Evolutionary conservation across 2,113 vertebrate species (phyloP), one percentile per base, ranked within the genome.

Genomic region (Eolophus roseicapilla): DNA sequence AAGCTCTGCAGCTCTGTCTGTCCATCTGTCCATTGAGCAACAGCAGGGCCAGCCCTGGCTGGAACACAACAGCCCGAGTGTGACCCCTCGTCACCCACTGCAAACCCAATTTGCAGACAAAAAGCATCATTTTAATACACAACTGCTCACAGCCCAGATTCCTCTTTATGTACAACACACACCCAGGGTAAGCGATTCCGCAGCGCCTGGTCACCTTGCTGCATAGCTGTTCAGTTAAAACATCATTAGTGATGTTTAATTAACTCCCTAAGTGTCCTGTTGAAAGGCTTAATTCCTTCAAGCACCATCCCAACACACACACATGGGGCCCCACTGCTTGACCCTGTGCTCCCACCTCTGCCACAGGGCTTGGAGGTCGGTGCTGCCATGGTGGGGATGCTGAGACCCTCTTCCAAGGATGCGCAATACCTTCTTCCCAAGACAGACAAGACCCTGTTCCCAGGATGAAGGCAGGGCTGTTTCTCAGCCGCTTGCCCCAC

Each of bases 261-360:
- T 89, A 82, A 55, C 65, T 55, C 43, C 25, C 62, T 31, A 87
- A 73, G 16, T 6, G 25, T 18, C 43, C 67, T 17, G 6, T 14
- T 68, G 29, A 35, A 64, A 10, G 33, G 27, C 18, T 94, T 82
- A 60, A 33, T 59, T 68, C 44, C 55, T 37, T 12, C 64, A 37
- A 68, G 31, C 23, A 4, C 75, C 49, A 13, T 29, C 80, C 25
- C 52, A 46, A 37, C 9, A 4, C 43, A 39, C 7, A 10, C 0
- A 0, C 8, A 3, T 0, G 3, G 1, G 35, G 70, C 10, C 29
- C 17, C 6, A 2, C 1, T 3, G 63, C 57, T 23, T 1, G 19
- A 39, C 37, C 33, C 4, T 7, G 33, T 2, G 12, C 35, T 35
- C 39, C 50, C 4, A 6, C 17, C 55, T 55, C 76, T 24, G 35